Conservation (phyloP, 2,888 invertebrate genomes). For the Lasioglossum leucozonium region DNA sequence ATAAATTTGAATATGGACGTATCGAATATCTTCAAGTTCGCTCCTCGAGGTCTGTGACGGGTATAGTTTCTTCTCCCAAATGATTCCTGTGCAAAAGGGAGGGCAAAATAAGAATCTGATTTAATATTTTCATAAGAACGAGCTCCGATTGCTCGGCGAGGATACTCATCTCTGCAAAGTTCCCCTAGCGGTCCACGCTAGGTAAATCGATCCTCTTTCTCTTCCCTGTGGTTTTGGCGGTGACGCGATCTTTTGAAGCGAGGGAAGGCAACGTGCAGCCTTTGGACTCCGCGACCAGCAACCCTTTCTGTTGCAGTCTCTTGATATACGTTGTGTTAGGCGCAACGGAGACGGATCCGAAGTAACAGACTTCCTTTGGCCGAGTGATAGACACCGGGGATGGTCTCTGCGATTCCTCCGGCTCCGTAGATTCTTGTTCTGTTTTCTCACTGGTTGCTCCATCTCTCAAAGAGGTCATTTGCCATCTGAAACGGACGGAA, state of each 20-base stretch:
- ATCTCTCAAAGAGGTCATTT: constrained; percentile 76
- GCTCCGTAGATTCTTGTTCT: constrained; percentile 15
- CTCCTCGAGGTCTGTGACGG: background rate
- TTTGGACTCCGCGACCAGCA: constrained; percentile 66
- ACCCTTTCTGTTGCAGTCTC: constrained; percentile 73
- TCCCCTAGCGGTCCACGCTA: constrained; percentile 40
- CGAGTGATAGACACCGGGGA: constrained; percentile 43
- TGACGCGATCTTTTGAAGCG: constrained; percentile 66
- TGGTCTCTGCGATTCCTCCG: constrained; percentile 19
- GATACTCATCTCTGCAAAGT: background rate
- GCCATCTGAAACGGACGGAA: constrained; percentile 76
- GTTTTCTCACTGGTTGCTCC: constrained; percentile 38
- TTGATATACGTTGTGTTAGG: constrained; percentile 78
- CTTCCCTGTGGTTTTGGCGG: constrained; percentile 69
- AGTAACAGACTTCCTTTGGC: constrained; percentile 66
- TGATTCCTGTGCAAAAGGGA: background rate
- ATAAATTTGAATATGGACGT: background rate
- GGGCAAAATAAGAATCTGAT: background rate
- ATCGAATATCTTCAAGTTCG: background rate
- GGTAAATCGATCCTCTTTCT: constrained; percentile 74
- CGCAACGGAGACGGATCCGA: constrained; percentile 75
- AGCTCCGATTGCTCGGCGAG: background rate
- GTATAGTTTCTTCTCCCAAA: background rate
- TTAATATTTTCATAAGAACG: background rate
- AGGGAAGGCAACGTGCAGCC: constrained; percentile 75